A percentile compares a stretch with the other conserved stretches of the same genome.
These are phyloP conservation scores for Gila orcuttii DNA, from an alignment of 2,113 vertebrate species.

Conservation along the genomic window DNA sequence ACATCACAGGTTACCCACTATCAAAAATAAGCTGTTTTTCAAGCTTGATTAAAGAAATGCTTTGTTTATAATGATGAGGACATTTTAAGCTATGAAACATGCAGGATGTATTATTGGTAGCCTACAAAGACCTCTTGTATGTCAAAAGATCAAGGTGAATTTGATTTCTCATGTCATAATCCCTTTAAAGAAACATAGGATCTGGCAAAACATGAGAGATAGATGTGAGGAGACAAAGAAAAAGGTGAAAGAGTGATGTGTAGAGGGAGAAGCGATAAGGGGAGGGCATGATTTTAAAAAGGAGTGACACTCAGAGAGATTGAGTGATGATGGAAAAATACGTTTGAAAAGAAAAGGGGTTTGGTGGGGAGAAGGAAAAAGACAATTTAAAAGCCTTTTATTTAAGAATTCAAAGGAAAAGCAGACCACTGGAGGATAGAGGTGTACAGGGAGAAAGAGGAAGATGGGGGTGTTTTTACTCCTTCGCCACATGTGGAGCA, in stretches of 20 bases:
- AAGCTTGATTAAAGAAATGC: no score
- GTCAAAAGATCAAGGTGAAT: no score
- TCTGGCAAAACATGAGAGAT: neutral
- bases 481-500: neutral
- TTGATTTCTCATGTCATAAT: neutral
- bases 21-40: no score
- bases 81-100: no score
- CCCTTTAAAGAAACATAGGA: neutral
- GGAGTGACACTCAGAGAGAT: neutral
- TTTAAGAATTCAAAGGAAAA: neutral
- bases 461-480: neutral
- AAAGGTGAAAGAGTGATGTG: neutral
- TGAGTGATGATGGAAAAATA: neutral
- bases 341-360: conserved; percentile 5
- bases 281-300: neutral
- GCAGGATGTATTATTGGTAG: no score
- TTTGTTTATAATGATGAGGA: no score
- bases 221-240: neutral
- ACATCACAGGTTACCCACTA: no score
- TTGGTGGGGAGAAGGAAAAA: neutral
- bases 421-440: neutral
- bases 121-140: no score
- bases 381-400: neutral
- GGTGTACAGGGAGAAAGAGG: neutral
- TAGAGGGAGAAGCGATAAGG: neutral